Base-by-base conservation (phyloP, 2,888 invertebrate genomes). In the Nomada lathburiana region DNA sequence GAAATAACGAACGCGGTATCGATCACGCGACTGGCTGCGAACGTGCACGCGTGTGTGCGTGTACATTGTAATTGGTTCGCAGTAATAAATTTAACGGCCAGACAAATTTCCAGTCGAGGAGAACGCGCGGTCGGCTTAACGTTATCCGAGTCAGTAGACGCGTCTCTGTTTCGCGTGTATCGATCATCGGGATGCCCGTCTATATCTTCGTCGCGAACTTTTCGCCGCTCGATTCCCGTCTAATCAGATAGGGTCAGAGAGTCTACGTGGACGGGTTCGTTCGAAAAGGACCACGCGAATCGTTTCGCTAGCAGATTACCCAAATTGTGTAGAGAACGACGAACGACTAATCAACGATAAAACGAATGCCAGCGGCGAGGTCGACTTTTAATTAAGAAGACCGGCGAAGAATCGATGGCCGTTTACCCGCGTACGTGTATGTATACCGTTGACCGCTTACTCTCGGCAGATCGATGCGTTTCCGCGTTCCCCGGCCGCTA, bases 321-420 rank as follows among this genome's bases (percentile, higher is more conserved):
- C n/a, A 11, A 26, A 26, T 18, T n/a, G 23, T n/a, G 13, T 13
- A 29, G 18, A 47, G 47, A n/a, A 50, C 47, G 26, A 23, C 26
- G 52, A 23, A 0, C 72, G 16, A 52, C 57, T 47, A 44, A 79
- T 80, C 79, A 55, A 47, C 53, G 60, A 74, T 60, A 70, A 77
- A 64, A 59, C 47, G 53, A 65, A 62, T 42, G 75, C 79, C 80
- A 71, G 65, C 74, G 85, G 83, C 81, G 84, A 86, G 83, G 76
- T 74, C 80, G 78, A 80, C 73, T 86, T 86, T 89, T 89, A 88
- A 89, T 89, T 89, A 87, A 86, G 47, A 16, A 47, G 47, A 52
- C 72, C 71, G 75, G 76, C 82, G 81, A 78, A 82, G 83, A 81
- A 89, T 89, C 89, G 86, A 82, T 73, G 42, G 64, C 57, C 75